Evolutionary conservation across 2,113 vertebrate species (phyloP).

Genomic region (Carassius gibelio): DNA sequence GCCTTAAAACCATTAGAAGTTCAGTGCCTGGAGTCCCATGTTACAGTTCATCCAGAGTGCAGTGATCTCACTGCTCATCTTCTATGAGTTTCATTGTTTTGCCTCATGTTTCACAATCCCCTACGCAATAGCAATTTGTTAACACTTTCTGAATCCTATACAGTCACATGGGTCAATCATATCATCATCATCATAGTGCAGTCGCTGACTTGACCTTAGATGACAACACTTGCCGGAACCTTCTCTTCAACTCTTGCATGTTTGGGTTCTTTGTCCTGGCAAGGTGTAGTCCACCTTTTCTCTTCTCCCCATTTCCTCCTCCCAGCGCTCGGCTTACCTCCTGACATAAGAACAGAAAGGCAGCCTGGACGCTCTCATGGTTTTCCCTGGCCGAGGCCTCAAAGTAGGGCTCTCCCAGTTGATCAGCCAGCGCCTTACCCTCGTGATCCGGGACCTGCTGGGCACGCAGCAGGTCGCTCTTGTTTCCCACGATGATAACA

Average conservation of each 20-base stretch:
- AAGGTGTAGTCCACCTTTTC: constrained; percentile 85
- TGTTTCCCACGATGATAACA: constrained; percentile 88
- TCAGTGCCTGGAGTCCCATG: background rate
- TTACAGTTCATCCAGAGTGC: background rate
- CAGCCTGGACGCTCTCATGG: constrained; percentile 82
- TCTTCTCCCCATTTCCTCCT: constrained; percentile 85
- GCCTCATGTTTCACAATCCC: background rate
- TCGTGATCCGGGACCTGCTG: constrained; percentile 84
- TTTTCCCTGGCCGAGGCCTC: constrained; percentile 91
- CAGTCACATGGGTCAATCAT: background rate
- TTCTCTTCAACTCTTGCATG: constrained; percentile 93
- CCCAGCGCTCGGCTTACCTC: constrained; percentile 83
- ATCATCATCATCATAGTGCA: constrained; percentile 71
- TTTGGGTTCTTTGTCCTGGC: constrained; percentile 90
- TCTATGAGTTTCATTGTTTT: background rate
- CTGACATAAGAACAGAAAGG: constrained; percentile 89
- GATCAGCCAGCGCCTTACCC: constrained; percentile 81
- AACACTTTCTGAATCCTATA: background rate
- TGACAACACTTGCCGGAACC: constrained; percentile 88
- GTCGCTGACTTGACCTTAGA: constrained; percentile 86
- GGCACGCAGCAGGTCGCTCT: constrained; percentile 87
- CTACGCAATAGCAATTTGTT: background rate
- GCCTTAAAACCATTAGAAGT: background rate
- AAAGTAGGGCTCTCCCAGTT: constrained; percentile 81
- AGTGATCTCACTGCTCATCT: background rate